Conservation (phyloP, 2,888 invertebrate species). For the Coelopa pilipes region DNA sequence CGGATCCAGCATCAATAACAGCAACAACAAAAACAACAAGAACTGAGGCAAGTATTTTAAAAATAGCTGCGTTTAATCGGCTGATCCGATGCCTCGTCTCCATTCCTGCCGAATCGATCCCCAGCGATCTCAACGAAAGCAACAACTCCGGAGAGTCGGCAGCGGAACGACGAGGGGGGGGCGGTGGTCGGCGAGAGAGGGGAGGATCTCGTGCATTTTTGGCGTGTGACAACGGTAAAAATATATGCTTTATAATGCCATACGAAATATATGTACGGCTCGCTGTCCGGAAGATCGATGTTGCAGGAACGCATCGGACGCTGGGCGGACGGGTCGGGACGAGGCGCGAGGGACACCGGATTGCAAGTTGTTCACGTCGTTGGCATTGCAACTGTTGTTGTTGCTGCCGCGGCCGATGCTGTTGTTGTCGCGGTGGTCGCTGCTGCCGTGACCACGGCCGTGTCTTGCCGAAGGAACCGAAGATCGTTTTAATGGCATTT, state of each 20-base stretch:
- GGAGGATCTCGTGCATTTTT: conserved; percentile 34
- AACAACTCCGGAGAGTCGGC: not conserved
- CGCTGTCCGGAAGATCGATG: conserved; percentile 18
- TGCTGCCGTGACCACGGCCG: not conserved
- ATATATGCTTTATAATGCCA: conserved; percentile 41
- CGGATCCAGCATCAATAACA: too few species aligned
- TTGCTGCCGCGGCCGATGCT: not conserved
- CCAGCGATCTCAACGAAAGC: conserved; percentile 5
- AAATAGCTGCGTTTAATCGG: conserved; percentile 11
- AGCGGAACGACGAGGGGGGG: not conserved
- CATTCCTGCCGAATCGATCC: not conserved
- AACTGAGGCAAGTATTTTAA: conserved; percentile 2
- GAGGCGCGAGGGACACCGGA: not conserved
- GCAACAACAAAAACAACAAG: not conserved
- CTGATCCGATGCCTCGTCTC: not conserved
- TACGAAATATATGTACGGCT: conserved; percentile 31
- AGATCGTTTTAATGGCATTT: conserved; percentile 38
- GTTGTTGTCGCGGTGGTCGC: conserved; percentile 4
- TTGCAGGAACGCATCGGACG: not conserved
- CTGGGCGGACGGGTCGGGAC: not conserved
- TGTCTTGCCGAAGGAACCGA: conserved; percentile 22
- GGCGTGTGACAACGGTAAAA: conserved; percentile 44
- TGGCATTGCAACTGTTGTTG: not conserved
- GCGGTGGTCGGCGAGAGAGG: not conserved
- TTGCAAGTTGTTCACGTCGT: not conserved